These are phyloP conservation scores for Coleophora deauratella DNA, from an alignment of 2,888 invertebrate genomes.

Conservation along the genomic window DNA sequence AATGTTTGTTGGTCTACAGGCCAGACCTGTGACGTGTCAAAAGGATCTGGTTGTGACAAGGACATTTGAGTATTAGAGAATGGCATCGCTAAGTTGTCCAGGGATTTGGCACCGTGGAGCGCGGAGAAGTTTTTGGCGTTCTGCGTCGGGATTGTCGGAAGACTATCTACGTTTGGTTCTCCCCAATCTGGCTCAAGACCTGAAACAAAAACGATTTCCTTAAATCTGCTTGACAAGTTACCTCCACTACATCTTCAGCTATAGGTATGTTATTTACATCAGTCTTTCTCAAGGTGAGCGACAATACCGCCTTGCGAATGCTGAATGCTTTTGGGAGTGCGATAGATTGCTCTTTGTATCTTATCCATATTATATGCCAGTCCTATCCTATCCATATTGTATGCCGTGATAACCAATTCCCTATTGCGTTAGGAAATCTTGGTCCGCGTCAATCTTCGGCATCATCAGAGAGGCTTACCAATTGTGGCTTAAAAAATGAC, in stretches of 20 bases:
- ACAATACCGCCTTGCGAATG: no score
- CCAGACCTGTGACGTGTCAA: constrained; percentile 54
- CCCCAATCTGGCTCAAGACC: constrained; percentile 49
- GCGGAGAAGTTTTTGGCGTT: constrained; percentile 19
- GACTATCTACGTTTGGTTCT: constrained; percentile 54
- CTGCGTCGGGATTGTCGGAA: constrained; percentile 27
- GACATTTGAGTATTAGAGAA: constrained; percentile 17
- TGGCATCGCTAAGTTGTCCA: constrained; percentile 44
- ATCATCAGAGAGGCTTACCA: no score
- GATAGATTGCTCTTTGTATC: no score
- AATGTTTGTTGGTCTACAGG: constrained; percentile 27
- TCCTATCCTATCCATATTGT: no score
- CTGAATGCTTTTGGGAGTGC: no score
- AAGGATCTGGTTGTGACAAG: constrained; percentile 38
- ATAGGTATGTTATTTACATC: no score
- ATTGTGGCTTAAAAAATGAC: no score
- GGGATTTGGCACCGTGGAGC: constrained; percentile 55
- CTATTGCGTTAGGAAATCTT: no score
- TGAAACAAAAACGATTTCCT: constrained; percentile 24
- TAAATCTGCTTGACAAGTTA: not conserved
- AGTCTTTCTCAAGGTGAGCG: no score
- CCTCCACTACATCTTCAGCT: not conserved
- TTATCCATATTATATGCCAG: no score
- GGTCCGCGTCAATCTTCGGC: no score
- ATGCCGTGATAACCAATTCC: no score